Percentiles rank a stretch among this genome's conserved stretches.
These are phyloP conservation scores for Meiosimyza decipiens DNA, from an alignment of 2,888 invertebrate genomes.

Conservation along the genomic window DNA sequence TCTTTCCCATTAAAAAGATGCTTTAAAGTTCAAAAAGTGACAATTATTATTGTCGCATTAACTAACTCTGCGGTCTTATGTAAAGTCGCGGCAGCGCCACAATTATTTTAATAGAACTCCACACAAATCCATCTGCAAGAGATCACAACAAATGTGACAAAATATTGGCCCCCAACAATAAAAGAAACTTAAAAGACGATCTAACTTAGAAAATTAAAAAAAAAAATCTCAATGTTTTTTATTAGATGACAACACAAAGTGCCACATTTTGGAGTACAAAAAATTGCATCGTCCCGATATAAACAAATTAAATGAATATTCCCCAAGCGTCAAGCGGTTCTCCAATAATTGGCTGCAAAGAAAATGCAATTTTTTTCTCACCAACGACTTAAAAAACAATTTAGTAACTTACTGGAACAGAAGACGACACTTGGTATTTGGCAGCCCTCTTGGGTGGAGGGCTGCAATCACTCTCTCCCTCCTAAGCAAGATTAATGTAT, in stretches of 20 bases:
- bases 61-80: neutral
- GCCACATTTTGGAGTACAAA: conserved; percentile 33
- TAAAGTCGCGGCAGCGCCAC: conserved; percentile 5
- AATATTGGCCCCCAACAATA: conserved; percentile 24
- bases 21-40: neutral
- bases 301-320: no score
- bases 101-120: neutral
- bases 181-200: neutral
- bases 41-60: neutral
- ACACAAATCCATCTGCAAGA: conserved; percentile 25
- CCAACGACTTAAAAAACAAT: conserved; percentile 28
- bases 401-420: conserved; percentile 22
- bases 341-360: no score
- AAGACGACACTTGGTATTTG: neutral
- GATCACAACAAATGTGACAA: conserved; percentile 29
- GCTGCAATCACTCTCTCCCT: no score
- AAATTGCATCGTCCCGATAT: conserved; percentile 28
- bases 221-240: conserved; percentile 26
- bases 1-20: neutral
- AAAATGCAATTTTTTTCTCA: no score
- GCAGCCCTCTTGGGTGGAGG: no score
- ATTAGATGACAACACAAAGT: conserved; percentile 34
- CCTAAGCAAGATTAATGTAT: conserved; percentile 62
- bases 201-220: neutral
- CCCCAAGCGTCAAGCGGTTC: no score